These are phyloP conservation scores for Caenorhabditis sp. DNA, from an alignment of 2,888 invertebrate species.

Conservation along the genomic window DNA sequence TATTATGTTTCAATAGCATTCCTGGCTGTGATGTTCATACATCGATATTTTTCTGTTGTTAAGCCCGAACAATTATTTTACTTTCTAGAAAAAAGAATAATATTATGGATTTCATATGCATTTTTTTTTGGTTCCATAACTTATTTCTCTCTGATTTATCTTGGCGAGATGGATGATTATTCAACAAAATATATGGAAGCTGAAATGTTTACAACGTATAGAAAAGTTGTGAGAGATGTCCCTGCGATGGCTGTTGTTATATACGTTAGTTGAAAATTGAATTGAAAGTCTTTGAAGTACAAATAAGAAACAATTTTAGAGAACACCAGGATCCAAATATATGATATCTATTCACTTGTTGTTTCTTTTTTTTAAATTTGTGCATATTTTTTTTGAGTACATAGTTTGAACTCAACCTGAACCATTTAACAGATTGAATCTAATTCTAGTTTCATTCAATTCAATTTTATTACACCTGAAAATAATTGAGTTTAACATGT, in stretches of 20 bases:
- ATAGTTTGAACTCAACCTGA: no score
- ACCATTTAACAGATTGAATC: no score
- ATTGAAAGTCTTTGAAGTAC: no score
- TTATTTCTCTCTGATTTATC: not conserved
- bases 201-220: slow-evolving; percentile 11
- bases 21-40: not conserved
- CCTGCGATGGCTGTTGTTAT: slow-evolving; percentile 1
- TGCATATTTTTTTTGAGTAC: no score
- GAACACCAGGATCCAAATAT: no score
- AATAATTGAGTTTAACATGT: no score
- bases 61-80: not conserved
- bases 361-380: no score
- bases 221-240: slow-evolving; percentile 1
- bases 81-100: not conserved
- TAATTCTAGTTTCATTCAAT: no score
- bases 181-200: slow-evolving; percentile 4
- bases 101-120: not conserved
- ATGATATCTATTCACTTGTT: no score
- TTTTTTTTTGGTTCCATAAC: not conserved
- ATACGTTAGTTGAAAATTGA: not conserved
- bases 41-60: not conserved
- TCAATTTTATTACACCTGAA: no score
- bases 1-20: slow-evolving; percentile 7
- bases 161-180: slow-evolving; percentile 7
- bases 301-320: no score